Evolutionary conservation across 2,888 invertebrate genomes (phyloP).

Genomic region (Spodoptera picta): DNA sequence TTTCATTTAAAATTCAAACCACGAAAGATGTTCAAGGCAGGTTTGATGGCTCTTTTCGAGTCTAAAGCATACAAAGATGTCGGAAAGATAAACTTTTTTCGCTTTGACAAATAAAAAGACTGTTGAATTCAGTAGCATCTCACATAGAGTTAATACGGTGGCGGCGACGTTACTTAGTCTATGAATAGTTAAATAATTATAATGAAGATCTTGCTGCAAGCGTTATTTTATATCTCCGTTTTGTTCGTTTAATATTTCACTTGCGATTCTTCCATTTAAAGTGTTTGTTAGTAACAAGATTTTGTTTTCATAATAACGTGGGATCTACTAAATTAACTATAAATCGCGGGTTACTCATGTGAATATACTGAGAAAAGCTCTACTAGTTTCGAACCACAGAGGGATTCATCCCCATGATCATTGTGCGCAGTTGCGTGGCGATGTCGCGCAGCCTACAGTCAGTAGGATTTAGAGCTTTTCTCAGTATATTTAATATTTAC

Average conservation of each 20-base stretch:
- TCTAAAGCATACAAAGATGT: not conserved
- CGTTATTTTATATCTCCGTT: conserved; percentile 1
- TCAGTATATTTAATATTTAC: too few species aligned
- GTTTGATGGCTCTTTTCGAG: not conserved
- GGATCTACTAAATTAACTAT: too few species aligned
- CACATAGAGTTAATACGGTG: not conserved
- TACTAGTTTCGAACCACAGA: too few species aligned
- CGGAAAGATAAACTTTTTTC: not conserved
- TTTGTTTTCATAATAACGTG: too few species aligned
- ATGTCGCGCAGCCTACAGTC: too few species aligned
- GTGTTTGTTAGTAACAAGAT: too few species aligned
- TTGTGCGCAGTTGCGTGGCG: too few species aligned
- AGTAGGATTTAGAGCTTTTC: too few species aligned
- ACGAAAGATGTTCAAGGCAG: not conserved
- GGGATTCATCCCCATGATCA: too few species aligned
- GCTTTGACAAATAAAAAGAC: not conserved
- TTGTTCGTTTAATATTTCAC: not conserved
- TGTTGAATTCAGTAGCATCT: not conserved
- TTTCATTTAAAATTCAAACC: not conserved
- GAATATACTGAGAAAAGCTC: too few species aligned
- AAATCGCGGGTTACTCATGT: too few species aligned
- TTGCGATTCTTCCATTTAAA: too few species aligned
- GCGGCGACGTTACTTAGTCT: not conserved
- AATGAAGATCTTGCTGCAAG: conserved; percentile 3
- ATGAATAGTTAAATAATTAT: not conserved